A percentile compares a stretch with the other conserved stretches of the same genome.
These are phyloP conservation scores for Drosophila austrosaltans DNA, from an alignment of 2,888 invertebrate species.

Conservation along the genomic window DNA sequence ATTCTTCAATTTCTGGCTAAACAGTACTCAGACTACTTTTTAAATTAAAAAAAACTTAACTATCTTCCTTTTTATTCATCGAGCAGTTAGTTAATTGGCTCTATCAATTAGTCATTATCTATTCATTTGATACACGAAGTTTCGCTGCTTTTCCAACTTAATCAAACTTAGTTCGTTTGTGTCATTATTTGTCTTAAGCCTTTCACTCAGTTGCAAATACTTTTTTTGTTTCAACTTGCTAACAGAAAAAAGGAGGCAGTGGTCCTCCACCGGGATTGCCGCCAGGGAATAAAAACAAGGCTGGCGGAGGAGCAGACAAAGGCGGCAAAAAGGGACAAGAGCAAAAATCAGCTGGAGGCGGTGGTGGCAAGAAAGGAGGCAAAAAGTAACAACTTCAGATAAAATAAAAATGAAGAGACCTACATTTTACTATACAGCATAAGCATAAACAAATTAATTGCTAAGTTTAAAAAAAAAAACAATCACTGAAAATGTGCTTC, in stretches of 20 bases:
- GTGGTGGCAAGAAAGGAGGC: constrained; percentile 79
- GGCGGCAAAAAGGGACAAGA: constrained; percentile 77
- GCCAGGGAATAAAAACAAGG: constrained; percentile 70
- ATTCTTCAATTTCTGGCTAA: too few species aligned
- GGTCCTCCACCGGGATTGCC: constrained; percentile 42
- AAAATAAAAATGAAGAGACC: background rate
- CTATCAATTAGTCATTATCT: constrained; percentile 5
- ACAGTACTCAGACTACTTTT: too few species aligned
- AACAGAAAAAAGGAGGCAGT: constrained; percentile 77
- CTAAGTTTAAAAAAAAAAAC: constrained; percentile 19
- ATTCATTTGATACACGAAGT: background rate
- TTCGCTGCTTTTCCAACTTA: constrained; percentile 13
- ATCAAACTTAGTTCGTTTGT: constrained; percentile 38
- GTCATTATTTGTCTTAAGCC: constrained; percentile 45
- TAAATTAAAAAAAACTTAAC: background rate
- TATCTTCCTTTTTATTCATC: background rate
- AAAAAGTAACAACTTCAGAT: constrained; percentile 70
- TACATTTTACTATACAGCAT: constrained; percentile 35
- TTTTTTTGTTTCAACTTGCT: constrained; percentile 33
- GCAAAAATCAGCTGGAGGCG: constrained; percentile 71
- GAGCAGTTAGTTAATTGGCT: background rate
- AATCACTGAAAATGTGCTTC: constrained; percentile 4
- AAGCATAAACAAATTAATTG: constrained; percentile 39
- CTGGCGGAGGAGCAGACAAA: constrained; percentile 56
- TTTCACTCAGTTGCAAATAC: constrained; percentile 45